Conservation (phyloP, 2,113 vertebrate genomes). For the Pongo abelii region DNA sequence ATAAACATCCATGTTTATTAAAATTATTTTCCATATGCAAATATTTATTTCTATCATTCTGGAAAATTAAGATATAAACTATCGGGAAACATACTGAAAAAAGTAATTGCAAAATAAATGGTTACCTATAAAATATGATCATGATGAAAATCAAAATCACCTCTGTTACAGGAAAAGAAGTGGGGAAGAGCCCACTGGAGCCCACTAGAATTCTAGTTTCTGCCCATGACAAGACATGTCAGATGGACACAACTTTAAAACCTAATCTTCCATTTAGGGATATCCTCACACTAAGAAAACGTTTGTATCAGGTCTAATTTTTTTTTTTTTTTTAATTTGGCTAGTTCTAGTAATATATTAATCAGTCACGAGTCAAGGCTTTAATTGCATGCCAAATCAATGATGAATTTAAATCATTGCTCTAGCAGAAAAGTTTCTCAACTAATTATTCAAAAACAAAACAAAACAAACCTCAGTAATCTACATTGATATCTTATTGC, state of each 20-base stretch:
- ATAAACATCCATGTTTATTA: neutral
- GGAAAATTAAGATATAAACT: neutral
- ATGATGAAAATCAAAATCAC: neutral
- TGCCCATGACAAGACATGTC: neutral
- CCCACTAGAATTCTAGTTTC: neutral
- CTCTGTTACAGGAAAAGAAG: neutral
- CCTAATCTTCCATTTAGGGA: neutral
- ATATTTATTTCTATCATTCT: neutral
- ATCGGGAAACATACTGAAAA: neutral
- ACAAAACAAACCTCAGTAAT: neutral
- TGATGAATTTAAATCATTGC: neutral
- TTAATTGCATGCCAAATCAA: neutral
- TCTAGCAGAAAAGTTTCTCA: neutral
- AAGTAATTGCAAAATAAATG: neutral
- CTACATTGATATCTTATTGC: neutral
- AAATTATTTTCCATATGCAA: neutral
- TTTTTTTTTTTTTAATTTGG: neutral
- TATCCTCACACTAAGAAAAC: neutral
- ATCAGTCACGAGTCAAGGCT: neutral
- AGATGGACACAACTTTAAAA: neutral
- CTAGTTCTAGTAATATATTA: neutral
- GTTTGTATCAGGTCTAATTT: neutral
- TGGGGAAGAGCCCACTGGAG: accelerated
- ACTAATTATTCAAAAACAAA: neutral
- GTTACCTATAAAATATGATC: neutral